These are phyloP conservation scores for Desoria tigrina DNA, from an alignment of 2,888 invertebrate species.

Conservation along the genomic window DNA sequence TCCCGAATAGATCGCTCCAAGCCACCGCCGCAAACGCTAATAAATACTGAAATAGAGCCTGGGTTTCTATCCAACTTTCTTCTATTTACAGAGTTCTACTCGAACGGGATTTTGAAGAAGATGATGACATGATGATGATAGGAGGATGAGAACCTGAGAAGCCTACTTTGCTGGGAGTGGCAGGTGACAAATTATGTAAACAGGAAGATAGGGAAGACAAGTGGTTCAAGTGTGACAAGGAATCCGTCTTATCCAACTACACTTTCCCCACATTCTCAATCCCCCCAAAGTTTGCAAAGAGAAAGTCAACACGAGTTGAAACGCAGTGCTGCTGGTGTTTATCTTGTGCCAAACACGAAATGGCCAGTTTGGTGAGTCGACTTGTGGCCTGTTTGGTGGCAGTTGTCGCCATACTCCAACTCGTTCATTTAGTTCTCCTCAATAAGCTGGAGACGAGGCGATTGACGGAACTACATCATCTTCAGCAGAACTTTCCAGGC, in stretches of 20 bases:
- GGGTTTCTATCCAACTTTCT: too few species aligned
- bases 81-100: too few species aligned
- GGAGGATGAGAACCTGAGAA: too few species aligned
- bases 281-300: too few species aligned
- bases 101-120: too few species aligned
- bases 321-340: neutral
- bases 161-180: neutral
- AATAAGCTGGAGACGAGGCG: slow-evolving; percentile 50
- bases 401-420: slow-evolving; percentile 51
- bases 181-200: slow-evolving; percentile 25
- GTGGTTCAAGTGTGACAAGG: neutral
- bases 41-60: too few species aligned
- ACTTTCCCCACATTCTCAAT: too few species aligned
- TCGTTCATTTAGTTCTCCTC: slow-evolving; percentile 51
- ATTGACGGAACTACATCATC: slow-evolving; percentile 46
- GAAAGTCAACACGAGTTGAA: neutral
- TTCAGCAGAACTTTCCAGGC: slow-evolving; percentile 14
- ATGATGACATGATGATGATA: too few species aligned
- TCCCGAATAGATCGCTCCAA: too few species aligned
- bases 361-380: slow-evolving; percentile 51
- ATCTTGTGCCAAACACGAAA: slow-evolving; percentile 31
- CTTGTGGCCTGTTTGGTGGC: slow-evolving; percentile 52
- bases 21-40: too few species aligned
- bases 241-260: too few species aligned
- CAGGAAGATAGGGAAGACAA: slow-evolving; percentile 6